These are phyloP conservation scores for Sebastes trivittatus DNA, from an alignment of 2,797 vertebrate genomes.

Conservation along the genomic window DNA sequence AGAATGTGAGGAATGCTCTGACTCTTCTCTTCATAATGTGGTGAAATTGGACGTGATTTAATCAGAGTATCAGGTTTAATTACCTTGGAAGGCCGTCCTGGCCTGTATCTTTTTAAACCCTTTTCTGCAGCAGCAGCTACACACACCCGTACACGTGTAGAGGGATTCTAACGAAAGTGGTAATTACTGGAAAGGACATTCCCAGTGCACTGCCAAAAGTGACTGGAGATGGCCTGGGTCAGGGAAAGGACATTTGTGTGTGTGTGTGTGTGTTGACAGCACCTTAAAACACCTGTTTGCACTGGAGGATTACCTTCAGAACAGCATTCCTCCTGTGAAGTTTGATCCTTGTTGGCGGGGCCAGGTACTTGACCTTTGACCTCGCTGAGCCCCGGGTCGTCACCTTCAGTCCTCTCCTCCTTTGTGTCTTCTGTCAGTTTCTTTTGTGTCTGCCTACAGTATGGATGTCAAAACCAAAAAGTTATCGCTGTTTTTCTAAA, in stretches of 20 bases:
- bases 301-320: slow-evolving; percentile 33
- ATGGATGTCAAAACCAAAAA: slow-evolving; percentile 6
- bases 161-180: slow-evolving; percentile 11
- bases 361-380: slow-evolving; percentile 19
- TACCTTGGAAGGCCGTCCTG: slow-evolving; percentile 28
- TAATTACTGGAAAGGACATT: slow-evolving; percentile 44
- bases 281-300: slow-evolving; percentile 33
- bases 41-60: slow-evolving; percentile 52
- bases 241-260: slow-evolving; percentile 12
- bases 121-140: slow-evolving; percentile 6
- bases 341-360: slow-evolving; percentile 8
- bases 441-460: slow-evolving; percentile 22
- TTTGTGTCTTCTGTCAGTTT: background rate
- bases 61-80: slow-evolving; percentile 62
- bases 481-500: background rate
- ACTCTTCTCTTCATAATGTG: slow-evolving; percentile 43
- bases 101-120: slow-evolving; percentile 22
- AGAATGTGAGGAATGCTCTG: slow-evolving; percentile 70
- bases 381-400: background rate
- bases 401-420: background rate
- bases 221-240: slow-evolving; percentile 22
- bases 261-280: background rate
- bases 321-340: slow-evolving; percentile 30
- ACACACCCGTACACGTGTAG: background rate
- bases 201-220: slow-evolving; percentile 33